These are phyloP conservation scores for Streblospio benedicti DNA, from an alignment of 1,140 invertebrate species.

Conservation along the genomic window DNA sequence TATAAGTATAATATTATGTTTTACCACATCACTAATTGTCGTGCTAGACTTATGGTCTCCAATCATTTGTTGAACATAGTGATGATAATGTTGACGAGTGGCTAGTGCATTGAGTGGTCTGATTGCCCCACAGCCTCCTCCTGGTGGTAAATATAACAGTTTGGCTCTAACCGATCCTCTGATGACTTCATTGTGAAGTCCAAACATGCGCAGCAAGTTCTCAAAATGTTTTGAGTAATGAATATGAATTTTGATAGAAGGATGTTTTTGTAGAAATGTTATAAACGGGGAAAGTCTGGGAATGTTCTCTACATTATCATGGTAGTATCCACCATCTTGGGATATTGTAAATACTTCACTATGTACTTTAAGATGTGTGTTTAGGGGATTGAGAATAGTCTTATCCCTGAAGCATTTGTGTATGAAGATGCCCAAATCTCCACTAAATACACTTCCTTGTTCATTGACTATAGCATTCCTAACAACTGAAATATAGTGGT, in stretches of 20 bases:
- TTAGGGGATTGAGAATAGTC: background rate
- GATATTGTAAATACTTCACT: slow-evolving; percentile 3
- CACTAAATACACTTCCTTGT: background rate
- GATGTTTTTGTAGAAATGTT: slow-evolving; percentile 1
- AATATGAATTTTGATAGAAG: background rate
- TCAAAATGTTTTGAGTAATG: background rate
- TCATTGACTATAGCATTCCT: background rate
- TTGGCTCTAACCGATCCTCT: background rate
- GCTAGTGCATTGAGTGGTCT: background rate
- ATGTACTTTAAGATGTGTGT: too few species aligned
- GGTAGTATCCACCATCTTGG: background rate
- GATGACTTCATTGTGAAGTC: background rate
- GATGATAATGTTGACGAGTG: background rate
- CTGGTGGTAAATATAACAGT: background rate
- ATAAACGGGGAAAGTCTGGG: slow-evolving; percentile 1
- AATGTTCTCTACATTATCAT: slow-evolving; percentile 8
- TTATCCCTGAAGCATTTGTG: background rate
- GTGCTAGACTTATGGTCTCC: background rate
- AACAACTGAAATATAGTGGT: background rate
- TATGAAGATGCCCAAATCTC: background rate
- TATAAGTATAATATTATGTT: slow-evolving; percentile 1
- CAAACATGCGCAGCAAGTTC: background rate
- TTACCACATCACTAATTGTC: too few species aligned
- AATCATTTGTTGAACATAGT: background rate
- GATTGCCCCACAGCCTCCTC: background rate